A percentile compares a stretch with the other conserved stretches of the same genome.
Conservation (phyloP, 2,888 invertebrate species). For the Tenthredo distinguenda region DNA sequence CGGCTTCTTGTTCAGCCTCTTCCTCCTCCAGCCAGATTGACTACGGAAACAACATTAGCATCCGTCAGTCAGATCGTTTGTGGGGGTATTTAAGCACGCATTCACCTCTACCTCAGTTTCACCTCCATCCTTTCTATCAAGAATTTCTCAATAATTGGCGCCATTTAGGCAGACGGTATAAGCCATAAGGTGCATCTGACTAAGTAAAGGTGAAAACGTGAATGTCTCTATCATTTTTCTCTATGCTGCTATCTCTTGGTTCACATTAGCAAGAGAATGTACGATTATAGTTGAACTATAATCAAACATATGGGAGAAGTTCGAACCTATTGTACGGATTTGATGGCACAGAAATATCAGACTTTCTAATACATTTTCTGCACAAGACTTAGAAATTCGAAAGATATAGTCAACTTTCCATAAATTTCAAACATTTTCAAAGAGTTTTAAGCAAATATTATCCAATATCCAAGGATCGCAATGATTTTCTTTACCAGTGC, state of each 20-base stretch:
- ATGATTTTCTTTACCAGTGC: not conserved
- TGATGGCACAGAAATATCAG: not conserved
- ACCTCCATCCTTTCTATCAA: not conserved
- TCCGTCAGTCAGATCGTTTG: conserved; percentile 65
- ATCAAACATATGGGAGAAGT: not conserved
- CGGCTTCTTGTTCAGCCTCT: conserved; percentile 76
- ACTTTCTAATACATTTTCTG: conserved; percentile 7
- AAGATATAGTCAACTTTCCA: not conserved
- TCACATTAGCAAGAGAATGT: not conserved
- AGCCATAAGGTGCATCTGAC: not conserved
- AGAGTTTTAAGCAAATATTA: not conserved
- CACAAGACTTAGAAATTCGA: not conserved
- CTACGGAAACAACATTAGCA: conserved; percentile 76
- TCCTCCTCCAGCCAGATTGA: conserved; percentile 78
- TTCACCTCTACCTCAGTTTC: conserved; percentile 34
- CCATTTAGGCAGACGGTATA: not conserved
- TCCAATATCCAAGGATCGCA: not conserved
- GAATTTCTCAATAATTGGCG: conserved; percentile 5
- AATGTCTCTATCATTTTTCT: not conserved
- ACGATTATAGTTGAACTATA: not conserved
- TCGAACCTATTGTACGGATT: not conserved
- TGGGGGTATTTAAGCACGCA: conserved; percentile 1
- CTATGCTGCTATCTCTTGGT: conserved; percentile 4
- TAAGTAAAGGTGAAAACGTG: conserved; percentile 44
- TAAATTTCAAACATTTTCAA: not conserved